phyloP scores from a whole-genome alignment of 1,140 invertebrate genomes.

The Monomorium pharaonis region DNA sequence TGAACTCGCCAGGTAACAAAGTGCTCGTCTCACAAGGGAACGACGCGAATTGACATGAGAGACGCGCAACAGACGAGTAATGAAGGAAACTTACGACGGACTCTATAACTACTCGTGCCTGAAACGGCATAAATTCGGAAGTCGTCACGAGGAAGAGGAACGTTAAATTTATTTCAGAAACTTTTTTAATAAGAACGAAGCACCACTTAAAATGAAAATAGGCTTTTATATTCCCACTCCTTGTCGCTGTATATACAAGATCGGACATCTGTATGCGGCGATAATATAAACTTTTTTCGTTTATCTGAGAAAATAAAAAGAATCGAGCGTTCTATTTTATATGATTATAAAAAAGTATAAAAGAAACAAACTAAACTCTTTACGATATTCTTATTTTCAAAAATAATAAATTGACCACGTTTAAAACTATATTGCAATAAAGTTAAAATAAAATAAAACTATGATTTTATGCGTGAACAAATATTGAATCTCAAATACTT shows the following conservation, averaged over 20 bases:
- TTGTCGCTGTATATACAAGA: background rate
- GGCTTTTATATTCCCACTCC: background rate
- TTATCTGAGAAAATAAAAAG: background rate
- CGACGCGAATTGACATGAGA: background rate
- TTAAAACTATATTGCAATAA: background rate
- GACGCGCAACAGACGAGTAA: background rate
- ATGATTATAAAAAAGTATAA: background rate
- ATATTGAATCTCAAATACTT: background rate
- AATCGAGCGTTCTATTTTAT: background rate
- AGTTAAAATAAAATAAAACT: slow-evolving; percentile 10
- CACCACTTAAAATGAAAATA: background rate
- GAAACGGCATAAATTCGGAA: slow-evolving; percentile 33
- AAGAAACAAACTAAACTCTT: background rate
- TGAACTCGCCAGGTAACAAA: slow-evolving; percentile 1
- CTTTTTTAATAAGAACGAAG: slow-evolving; percentile 49
- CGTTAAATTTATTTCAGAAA: slow-evolving; percentile 40
- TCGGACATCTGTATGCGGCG: background rate
- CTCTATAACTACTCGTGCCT: background rate
- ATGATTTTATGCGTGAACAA: background rate
- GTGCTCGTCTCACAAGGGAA: slow-evolving; percentile 5
- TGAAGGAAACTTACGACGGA: slow-evolving; percentile 2
- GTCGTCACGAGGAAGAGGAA: background rate
- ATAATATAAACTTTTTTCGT: background rate
- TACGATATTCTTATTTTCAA: background rate
- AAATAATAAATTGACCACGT: background rate